A percentile compares a stretch with the other conserved stretches of the same genome.
These are phyloP conservation scores for Aythya baeri DNA, from an alignment of 2,113 vertebrate species.

Conservation along the genomic window DNA sequence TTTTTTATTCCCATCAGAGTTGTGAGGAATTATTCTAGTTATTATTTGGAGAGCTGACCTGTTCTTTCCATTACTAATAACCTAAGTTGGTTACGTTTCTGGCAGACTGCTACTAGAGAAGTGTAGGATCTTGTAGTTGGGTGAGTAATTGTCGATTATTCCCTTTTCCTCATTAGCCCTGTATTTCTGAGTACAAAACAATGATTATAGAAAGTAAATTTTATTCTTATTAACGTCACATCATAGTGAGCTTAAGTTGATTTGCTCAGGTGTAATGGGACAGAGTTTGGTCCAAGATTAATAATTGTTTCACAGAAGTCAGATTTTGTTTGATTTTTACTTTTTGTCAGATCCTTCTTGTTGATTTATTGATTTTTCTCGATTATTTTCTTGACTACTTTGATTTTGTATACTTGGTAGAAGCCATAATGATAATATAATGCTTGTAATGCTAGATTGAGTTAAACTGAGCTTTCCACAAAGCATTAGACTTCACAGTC, in stretches of 20 bases:
- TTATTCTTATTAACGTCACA: neutral
- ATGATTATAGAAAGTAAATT: neutral
- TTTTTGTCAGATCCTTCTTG: neutral
- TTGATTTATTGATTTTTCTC: neutral
- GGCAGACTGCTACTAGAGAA: neutral
- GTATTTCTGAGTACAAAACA: neutral
- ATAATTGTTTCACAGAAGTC: neutral
- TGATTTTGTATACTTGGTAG: conserved; percentile 36
- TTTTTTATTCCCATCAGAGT: neutral
- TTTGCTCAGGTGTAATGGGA: neutral
- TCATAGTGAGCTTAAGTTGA: neutral
- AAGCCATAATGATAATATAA: neutral
- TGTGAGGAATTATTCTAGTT: neutral
- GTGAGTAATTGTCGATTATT: neutral
- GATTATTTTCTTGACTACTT: neutral
- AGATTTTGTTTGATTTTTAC: neutral
- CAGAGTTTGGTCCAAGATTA: neutral
- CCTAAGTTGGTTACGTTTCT: neutral
- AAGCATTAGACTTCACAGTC: conserved; percentile 49
- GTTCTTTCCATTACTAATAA: neutral
- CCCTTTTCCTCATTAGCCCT: neutral
- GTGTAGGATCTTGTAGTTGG: neutral
- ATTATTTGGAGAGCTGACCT: neutral
- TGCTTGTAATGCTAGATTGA: neutral
- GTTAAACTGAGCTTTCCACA: conserved; percentile 17